A percentile compares a stretch with the other conserved stretches of the same genome.
Conservation (phyloP, 1,140 invertebrate species). For the Acromyrmex charruanus region DNA sequence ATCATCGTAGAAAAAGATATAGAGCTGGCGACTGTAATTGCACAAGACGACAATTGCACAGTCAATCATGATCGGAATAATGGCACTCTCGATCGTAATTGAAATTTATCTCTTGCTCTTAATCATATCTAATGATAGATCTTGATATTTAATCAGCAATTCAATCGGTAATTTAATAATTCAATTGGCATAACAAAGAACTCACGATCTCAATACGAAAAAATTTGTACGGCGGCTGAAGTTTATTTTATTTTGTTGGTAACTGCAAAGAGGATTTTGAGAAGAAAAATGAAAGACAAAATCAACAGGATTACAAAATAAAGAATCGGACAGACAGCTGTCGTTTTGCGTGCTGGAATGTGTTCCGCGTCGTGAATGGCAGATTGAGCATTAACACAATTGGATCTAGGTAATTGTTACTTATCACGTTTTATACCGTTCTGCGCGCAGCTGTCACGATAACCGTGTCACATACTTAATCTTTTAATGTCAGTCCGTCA, state of each 20-base stretch:
- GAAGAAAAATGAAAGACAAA: neutral
- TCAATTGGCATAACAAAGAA: neutral
- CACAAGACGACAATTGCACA: neutral
- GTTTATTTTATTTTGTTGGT: neutral
- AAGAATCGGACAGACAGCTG: constrained; percentile 1
- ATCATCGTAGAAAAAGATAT: neutral
- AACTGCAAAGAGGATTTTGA: neutral
- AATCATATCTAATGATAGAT: neutral
- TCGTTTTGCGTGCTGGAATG: constrained; percentile 71
- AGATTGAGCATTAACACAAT: constrained; percentile 67
- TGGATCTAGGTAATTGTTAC: constrained; percentile 73
- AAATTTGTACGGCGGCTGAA: neutral
- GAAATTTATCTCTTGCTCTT: constrained; percentile 21
- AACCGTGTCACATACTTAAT: constrained; percentile 55
- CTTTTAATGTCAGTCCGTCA: constrained; percentile 64
- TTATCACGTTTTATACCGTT: constrained; percentile 68
- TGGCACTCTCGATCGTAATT: neutral
- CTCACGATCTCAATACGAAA: neutral
- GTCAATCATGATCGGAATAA: neutral
- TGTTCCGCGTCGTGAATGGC: constrained; percentile 35
- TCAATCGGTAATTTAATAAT: neutral
- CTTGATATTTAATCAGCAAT: neutral
- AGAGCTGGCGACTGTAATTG: neutral
- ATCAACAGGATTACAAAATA: constrained; percentile 1
- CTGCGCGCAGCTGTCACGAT: constrained; percentile 41